Evolutionary conservation across 2,797 vertebrate species (phyloP).

Genomic region (Crenichthys baileyi): DNA sequence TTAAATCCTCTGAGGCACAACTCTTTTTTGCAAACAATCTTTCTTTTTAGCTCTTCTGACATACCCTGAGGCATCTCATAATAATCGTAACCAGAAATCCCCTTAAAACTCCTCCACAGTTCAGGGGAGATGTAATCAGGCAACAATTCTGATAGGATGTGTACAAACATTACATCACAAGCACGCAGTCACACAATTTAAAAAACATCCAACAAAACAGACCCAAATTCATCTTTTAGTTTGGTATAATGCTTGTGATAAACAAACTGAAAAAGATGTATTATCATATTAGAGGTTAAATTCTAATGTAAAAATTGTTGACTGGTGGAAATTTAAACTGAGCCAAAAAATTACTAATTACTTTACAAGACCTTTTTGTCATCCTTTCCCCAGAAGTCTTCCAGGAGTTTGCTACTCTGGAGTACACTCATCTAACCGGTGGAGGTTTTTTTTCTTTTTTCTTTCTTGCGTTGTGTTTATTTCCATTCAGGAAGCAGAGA

Average conservation of each 20-base stretch:
- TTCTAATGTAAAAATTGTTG: neutral
- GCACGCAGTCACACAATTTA: neutral
- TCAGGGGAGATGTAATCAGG: conserved; percentile 34
- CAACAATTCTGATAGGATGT: conserved; percentile 24
- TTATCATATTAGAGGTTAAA: neutral
- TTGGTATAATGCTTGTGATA: neutral
- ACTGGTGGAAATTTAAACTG: neutral
- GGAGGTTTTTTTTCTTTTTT: no score
- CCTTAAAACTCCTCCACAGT: conserved; percentile 37
- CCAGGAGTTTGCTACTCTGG: conserved; percentile 23
- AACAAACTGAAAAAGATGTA: neutral
- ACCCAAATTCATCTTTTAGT: neutral
- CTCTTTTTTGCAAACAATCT: neutral
- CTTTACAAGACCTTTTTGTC: conserved; percentile 27
- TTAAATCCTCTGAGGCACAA: neutral
- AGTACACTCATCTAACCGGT: no score
- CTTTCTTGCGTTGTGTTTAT: no score
- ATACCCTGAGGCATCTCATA: conserved; percentile 15
- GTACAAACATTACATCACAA: neutral
- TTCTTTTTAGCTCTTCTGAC: conserved; percentile 8
- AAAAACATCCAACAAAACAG: neutral
- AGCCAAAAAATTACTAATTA: conserved; percentile 2
- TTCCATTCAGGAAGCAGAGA: no score
- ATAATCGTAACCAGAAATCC: conserved; percentile 33
- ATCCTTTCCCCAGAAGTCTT: conserved; percentile 34